phyloP scores from a whole-genome alignment of 2,888 invertebrate genomes.

The Microplitis deprimator region DNA sequence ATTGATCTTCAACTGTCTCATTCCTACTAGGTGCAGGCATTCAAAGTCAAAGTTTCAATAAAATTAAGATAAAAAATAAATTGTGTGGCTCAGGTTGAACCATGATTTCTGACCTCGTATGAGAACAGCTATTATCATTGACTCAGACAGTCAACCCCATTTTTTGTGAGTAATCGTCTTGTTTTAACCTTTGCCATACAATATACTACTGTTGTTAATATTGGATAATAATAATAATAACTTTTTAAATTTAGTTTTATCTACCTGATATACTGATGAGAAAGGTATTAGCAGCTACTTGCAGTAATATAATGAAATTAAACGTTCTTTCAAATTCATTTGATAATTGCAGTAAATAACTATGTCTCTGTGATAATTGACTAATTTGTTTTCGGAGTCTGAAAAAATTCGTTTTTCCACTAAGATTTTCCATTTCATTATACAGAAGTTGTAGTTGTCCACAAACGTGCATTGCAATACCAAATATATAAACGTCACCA shows the following conservation, averaged over 20 bases:
- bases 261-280: slow-evolving; percentile 43
- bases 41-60: too few species aligned
- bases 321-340: slow-evolving; percentile 46
- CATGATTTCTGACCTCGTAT: too few species aligned
- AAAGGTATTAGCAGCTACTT: slow-evolving; percentile 43
- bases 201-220: too few species aligned
- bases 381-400: slow-evolving; percentile 22
- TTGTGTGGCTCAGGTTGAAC: too few species aligned
- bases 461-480: slow-evolving; percentile 45
- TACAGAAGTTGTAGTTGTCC: slow-evolving; percentile 42
- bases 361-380: slow-evolving; percentile 37
- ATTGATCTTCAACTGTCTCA: too few species aligned
- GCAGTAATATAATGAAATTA: slow-evolving; percentile 44
- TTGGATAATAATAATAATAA: too few species aligned
- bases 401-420: slow-evolving; percentile 14
- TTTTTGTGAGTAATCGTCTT: too few species aligned
- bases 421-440: slow-evolving; percentile 36
- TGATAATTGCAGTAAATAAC: slow-evolving; percentile 37
- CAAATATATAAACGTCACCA: slow-evolving; percentile 44
- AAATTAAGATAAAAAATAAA: too few species aligned
- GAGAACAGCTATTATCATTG: too few species aligned
- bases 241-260: neutral
- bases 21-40: too few species aligned
- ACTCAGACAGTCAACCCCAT: too few species aligned
- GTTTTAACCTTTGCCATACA: too few species aligned